Conservation (phyloP, 2,113 vertebrate species). For the Phocoena phocoena region DNA sequence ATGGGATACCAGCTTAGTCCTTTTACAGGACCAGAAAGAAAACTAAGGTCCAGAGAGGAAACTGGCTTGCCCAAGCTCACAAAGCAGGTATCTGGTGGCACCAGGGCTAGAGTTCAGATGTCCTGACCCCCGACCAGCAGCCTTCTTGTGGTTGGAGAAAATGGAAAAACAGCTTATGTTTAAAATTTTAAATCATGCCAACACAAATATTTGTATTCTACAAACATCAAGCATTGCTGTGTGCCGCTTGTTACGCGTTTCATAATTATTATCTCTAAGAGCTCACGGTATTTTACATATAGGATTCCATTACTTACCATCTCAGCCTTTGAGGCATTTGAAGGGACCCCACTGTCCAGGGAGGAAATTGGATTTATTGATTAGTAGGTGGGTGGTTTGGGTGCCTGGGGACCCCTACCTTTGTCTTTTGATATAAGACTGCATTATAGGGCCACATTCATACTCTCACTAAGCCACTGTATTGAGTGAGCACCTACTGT, state of each 20-base stretch:
- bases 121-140: not conserved
- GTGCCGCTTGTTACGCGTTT: rapidly evolving
- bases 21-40: not conserved
- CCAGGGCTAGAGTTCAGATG: too few species aligned
- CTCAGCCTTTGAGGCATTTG: not conserved
- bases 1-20: not conserved
- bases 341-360: not conserved
- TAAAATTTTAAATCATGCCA: not conserved
- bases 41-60: not conserved
- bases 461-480: not conserved
- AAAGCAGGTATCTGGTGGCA: not conserved
- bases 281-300: not conserved
- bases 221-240: not conserved
- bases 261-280: not conserved
- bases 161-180: not conserved
- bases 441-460: not conserved
- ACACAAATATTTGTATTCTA: not conserved
- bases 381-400: not conserved
- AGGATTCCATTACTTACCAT: not conserved
- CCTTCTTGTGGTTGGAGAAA: not conserved
- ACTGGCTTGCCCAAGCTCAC: not conserved
- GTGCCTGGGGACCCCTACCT: too few species aligned
- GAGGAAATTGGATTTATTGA: not conserved
- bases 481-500: not conserved
- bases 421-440: not conserved